These are phyloP conservation scores for Arctia plantaginis DNA, from an alignment of 2,888 invertebrate species.

Conservation along the genomic window DNA sequence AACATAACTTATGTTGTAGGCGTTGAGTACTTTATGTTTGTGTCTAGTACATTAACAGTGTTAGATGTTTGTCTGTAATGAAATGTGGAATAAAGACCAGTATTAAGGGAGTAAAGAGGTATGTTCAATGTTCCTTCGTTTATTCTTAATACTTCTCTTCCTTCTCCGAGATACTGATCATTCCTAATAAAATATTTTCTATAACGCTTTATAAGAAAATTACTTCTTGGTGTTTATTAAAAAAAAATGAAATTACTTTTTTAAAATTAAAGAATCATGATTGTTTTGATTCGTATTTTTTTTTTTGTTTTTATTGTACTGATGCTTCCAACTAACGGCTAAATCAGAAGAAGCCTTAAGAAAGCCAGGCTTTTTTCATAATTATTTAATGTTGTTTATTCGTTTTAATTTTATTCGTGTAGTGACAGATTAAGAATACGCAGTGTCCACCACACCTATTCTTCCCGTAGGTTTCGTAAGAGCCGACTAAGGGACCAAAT, in stretches of 20 bases:
- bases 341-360: background rate
- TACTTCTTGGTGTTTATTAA: background rate
- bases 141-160: background rate
- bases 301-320: no score
- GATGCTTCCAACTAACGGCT: background rate
- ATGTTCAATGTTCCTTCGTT: constrained; percentile 2
- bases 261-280: background rate
- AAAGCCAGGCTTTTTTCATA: background rate
- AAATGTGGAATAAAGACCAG: constrained; percentile 5
- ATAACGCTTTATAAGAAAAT: no score
- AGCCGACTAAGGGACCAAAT: no score
- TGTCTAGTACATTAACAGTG: constrained; percentile 25
- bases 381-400: background rate
- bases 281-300: background rate
- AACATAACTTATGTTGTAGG: constrained; percentile 47
- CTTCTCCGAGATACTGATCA: background rate
- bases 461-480: no score
- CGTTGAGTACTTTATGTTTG: constrained; percentile 48
- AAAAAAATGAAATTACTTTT: background rate
- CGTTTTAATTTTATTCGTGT: no score
- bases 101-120: constrained; percentile 5
- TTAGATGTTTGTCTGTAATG: constrained; percentile 15
- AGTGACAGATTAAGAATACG: no score
- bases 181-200: no score
- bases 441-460: no score